phyloP scores from a whole-genome alignment of 1,140 invertebrate genomes.

The Lanistes nyassanus region DNA sequence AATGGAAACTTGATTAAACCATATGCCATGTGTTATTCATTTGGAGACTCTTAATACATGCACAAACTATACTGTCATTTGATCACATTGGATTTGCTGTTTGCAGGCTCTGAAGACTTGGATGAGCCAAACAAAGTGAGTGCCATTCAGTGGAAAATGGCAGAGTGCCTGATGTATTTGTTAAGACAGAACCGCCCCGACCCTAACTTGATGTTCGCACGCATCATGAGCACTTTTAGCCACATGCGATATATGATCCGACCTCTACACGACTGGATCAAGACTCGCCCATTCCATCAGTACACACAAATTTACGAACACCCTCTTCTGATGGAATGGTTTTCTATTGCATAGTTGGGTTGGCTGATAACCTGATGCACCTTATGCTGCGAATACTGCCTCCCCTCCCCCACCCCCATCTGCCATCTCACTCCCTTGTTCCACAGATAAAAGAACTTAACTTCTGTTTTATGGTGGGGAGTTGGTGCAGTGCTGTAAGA shows the following conservation, averaged over 20 bases:
- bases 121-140: conserved; percentile 37
- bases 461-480: too few species aligned
- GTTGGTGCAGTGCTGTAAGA: too few species aligned
- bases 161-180: conserved; percentile 40
- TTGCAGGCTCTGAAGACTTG: conserved; percentile 43
- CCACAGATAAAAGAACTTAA: too few species aligned
- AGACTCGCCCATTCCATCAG: conserved; percentile 11
- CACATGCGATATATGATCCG: not conserved
- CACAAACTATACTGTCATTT: not conserved
- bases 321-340: conserved; percentile 16
- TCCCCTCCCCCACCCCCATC: too few species aligned
- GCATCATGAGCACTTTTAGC: conserved; percentile 3
- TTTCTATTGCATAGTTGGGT: not conserved
- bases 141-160: conserved; percentile 42
- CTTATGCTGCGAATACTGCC: too few species aligned
- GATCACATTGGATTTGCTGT: not conserved
- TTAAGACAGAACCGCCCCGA: conserved; percentile 29
- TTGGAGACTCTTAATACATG: not conserved
- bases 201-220: not conserved
- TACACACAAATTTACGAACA: conserved; percentile 10
- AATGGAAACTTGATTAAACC: not conserved
- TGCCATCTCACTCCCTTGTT: too few species aligned
- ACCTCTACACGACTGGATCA: conserved; percentile 15
- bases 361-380: too few species aligned
- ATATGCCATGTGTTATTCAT: too few species aligned